phyloP scores from a whole-genome alignment of 2,888 invertebrate species.

The Drosophila kanekoi region DNA sequence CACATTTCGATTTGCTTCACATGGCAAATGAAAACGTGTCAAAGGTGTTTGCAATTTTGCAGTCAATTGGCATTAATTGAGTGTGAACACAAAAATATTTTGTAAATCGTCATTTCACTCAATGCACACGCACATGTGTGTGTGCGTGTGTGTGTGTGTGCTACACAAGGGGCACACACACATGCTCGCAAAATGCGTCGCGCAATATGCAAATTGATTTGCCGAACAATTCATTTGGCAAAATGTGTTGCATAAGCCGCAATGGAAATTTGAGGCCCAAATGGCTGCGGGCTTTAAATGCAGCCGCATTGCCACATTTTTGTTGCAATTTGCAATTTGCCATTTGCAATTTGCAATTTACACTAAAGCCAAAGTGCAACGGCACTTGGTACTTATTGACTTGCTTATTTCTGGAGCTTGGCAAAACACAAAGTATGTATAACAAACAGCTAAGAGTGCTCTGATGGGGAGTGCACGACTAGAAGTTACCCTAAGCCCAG shows the following conservation, averaged over 20 bases:
- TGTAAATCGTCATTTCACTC: constrained; percentile 66
- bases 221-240: constrained; percentile 75
- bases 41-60: constrained; percentile 81
- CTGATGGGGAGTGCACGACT: too few relatives aligned
- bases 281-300: constrained; percentile 12
- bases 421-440: neutral
- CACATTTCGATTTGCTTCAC: constrained; percentile 60
- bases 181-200: constrained; percentile 66
- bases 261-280: constrained; percentile 47
- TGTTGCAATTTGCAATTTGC: constrained; percentile 32
- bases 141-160: constrained; percentile 5
- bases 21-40: constrained; percentile 73
- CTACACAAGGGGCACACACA: constrained; percentile 8
- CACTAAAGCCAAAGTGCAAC: constrained; percentile 26
- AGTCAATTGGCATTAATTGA: constrained; percentile 81
- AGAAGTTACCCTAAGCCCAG: too few relatives aligned
- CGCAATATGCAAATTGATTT: constrained; percentile 79
- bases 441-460: too few relatives aligned
- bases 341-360: constrained; percentile 9
- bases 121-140: constrained; percentile 16
- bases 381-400: constrained; percentile 2
- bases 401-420: neutral
- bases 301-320: constrained; percentile 43
- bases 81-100: constrained; percentile 81
- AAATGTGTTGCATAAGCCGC: constrained; percentile 77